Base-by-base conservation (phyloP, 2,888 invertebrate species). In the Pollenia labialis region DNA sequence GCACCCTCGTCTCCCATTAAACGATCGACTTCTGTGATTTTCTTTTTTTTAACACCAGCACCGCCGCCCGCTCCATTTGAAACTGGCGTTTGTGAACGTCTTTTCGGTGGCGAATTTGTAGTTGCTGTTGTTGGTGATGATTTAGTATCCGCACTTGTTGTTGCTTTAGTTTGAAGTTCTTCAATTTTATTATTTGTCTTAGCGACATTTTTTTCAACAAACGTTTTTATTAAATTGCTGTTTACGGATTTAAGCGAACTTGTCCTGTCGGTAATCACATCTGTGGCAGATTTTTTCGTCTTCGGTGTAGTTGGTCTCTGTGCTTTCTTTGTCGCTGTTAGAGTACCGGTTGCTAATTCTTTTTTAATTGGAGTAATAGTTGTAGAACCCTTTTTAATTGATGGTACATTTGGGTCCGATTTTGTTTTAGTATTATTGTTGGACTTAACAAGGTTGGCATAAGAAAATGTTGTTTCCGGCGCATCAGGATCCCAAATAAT, bases 1-100 rank as follows among this genome's bases (percentile, higher is more conserved):
- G 97, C 97, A 1, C 97, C 97, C 91, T 97, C 97, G 91, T 97
- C 97, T 93, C 96, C 96, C 85, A 97, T 93, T 72, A 97, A 92
- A 85, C 94, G 95, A 90, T 97, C 97, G 75, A 97, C 94, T 94
- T 97, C 97, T 23, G 95, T 94, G 81, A 95, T 93, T 86, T 95
- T 94, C 89, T 94, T 95, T 88, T 95, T 94, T 68, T 91, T 84
- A 14, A 72, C 69, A 18, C 80, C 82, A 14, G 46, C 48, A 16
- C n/a, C 42, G 42, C 71, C 58, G 14, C 46, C 23, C 14, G 84
- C 52, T 68, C 85, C 91, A 88, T 90, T 92, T 11, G 87, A 56
- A 81, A 88, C 88, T 0, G 92, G 92, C 2, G 92, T 92, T 71
- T 91, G 91, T 0, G 92, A 89, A 10, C 91, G 92, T 9, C 90